A percentile compares a stretch with the other conserved stretches of the same genome.
Evolutionary conservation across 2,113 vertebrate species (phyloP).

Genomic region (Epinephelus moara): DNA sequence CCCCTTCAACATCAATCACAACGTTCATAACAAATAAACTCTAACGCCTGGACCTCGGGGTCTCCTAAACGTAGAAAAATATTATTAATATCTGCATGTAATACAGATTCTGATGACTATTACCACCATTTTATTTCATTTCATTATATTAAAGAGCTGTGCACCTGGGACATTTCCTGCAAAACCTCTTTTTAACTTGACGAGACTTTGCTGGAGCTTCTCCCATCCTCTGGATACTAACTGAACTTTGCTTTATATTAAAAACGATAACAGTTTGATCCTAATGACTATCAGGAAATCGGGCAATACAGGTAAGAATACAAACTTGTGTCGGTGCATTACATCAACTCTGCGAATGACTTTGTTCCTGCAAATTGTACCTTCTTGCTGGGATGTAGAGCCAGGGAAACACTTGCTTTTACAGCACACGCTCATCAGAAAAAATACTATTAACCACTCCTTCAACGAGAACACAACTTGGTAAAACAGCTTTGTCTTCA

Average conservation of each 20-base stretch:
- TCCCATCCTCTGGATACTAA: too few species aligned
- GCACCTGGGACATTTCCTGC: not conserved
- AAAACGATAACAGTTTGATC: not conserved
- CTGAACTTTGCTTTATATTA: not conserved
- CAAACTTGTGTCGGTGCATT: not conserved
- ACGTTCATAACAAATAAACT: conserved; percentile 8
- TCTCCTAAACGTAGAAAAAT: not conserved
- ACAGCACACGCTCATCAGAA: too few species aligned
- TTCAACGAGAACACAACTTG: too few species aligned
- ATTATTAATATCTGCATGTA: not conserved
- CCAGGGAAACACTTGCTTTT: too few species aligned
- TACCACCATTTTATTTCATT: not conserved
- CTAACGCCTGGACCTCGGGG: not conserved
- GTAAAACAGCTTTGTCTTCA: too few species aligned
- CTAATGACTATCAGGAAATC: not conserved
- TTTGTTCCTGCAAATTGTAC: not conserved
- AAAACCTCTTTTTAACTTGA: not conserved
- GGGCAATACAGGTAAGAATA: not conserved
- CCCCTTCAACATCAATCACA: conserved; percentile 7
- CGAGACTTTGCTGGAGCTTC: not conserved
- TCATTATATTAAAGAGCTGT: not conserved
- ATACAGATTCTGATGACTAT: not conserved
- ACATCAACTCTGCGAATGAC: not conserved
- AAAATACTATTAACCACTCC: too few species aligned
- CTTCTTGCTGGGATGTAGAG: too few species aligned